Base-by-base conservation (phyloP, 2,888 invertebrate genomes). In the Frankliniella fusca region DNA sequence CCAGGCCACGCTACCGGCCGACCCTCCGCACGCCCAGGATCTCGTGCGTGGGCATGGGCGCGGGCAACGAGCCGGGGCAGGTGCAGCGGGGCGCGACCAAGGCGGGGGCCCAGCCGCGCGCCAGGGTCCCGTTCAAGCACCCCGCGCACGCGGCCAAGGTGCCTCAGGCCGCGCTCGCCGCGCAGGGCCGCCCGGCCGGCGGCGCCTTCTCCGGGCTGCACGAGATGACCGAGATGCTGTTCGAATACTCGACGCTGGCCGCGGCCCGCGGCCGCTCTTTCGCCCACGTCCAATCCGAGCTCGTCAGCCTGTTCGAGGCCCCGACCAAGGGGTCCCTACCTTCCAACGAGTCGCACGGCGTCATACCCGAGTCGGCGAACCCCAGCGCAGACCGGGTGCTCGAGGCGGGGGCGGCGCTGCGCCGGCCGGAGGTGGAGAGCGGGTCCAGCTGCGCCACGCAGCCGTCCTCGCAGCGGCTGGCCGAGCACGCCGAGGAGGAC, bases 31-130 rank as follows among this genome's bases (percentile, higher is more conserved):
- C 70, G 23, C 70, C 70, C 27, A n/a, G 70, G 23, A 76, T 76
- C 27, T 76, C 70, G 12, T 76, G 27, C 70, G 70, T 76, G 23
- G 70, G 70, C 70, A 76, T 76, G 70, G 27, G 27, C 70, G 70
- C 70, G 10, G 70, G 70, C n/a, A 76, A 76, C 70, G 70, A 76
- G 27, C 5, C 1, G 7, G 27, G 23, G 11, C 27, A 9, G 23
- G 23, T 23, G n/a, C 12, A 27, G 23, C 23, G 27, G 10, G n/a
- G 12, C 70, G 27, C 1, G 7, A 1, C 9, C 0, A 27, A 23
- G 11, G 70, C 70, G 1, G 12, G 70, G 10, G 23, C 27, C 8
- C 70, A 27, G 11, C 3, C 23, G 10, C 27, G 27, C 27, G 12
- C 23, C n/a, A 76, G 5, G n/a, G 23, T 10, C 3, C 27, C 70